These are phyloP conservation scores for Drosophila sturtevanti DNA, from an alignment of 1,140 invertebrate species.

Conservation along the genomic window DNA sequence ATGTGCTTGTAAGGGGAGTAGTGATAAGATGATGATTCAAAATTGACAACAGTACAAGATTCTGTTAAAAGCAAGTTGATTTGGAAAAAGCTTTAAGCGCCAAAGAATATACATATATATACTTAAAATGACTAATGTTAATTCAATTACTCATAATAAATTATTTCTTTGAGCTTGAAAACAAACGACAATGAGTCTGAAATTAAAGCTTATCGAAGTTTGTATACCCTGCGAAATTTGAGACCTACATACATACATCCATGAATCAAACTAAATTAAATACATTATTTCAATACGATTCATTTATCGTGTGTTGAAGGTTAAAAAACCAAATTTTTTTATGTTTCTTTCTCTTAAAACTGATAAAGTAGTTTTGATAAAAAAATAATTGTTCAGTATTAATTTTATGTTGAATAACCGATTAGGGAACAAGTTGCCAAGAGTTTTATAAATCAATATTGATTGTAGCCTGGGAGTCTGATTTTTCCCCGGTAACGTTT, in stretches of 20 bases:
- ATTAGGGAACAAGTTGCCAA: too few relatives aligned
- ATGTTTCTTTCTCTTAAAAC: too few relatives aligned
- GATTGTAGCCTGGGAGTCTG: background rate
- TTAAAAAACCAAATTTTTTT: too few relatives aligned
- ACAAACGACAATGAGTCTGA: background rate
- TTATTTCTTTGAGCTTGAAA: background rate
- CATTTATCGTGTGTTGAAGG: too few relatives aligned
- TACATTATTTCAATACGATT: background rate
- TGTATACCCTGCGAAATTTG: too few relatives aligned
- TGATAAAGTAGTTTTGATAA: too few relatives aligned
- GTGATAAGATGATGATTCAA: conserved; percentile 9
- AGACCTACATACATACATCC: too few relatives aligned
- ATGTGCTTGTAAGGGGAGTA: background rate
- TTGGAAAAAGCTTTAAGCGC: conserved; percentile 1
- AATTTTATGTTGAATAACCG: too few relatives aligned
- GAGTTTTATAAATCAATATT: background rate
- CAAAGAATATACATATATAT: background rate
- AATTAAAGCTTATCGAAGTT: too few relatives aligned
- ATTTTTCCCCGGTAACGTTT: background rate
- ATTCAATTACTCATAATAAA: background rate
- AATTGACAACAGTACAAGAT: background rate
- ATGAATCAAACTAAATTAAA: too few relatives aligned
- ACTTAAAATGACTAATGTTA: background rate
- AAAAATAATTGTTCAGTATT: too few relatives aligned
- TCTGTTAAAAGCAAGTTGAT: background rate